These are phyloP conservation scores for Shinisaurus crocodilurus DNA, from an alignment of 2,113 vertebrate species.

Conservation along the genomic window DNA sequence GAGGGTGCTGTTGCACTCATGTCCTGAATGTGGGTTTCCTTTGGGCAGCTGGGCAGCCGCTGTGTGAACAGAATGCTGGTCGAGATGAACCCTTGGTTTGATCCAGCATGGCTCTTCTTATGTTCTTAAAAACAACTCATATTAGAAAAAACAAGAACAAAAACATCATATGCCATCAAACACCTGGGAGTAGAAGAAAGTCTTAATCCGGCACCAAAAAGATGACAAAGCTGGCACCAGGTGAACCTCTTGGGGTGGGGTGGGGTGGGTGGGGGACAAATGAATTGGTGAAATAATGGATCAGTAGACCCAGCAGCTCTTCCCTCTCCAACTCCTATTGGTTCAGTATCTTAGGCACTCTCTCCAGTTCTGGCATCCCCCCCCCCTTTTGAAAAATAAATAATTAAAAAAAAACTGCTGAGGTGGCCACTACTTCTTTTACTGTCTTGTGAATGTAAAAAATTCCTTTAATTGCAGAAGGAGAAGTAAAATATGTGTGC, in stretches of 20 bases:
- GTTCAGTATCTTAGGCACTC: background rate
- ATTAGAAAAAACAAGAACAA: no score
- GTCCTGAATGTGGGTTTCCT: no score
- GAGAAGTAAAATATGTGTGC: background rate
- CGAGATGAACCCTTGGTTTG: no score
- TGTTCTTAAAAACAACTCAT: no score
- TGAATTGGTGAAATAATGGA: background rate
- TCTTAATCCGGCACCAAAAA: background rate
- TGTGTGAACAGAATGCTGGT: no score
- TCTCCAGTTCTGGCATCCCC: background rate
- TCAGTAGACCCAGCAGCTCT: no score
- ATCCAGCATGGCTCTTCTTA: no score
- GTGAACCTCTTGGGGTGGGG: no score
- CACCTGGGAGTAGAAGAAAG: background rate
- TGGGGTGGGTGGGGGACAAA: background rate
- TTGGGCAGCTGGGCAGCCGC: no score
- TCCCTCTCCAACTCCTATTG: background rate
- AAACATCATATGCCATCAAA: no score
- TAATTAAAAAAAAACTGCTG: background rate
- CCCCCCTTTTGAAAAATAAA: background rate
- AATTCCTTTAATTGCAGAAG: slow-evolving; percentile 33
- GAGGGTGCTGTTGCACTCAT: no score
- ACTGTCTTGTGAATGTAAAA: background rate
- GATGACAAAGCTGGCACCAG: no score
- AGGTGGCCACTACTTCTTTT: slow-evolving; percentile 28